These are phyloP conservation scores for Heteractis magnifica DNA, from an alignment of 92 coral and sea anemone species.

Conservation along the genomic window DNA sequence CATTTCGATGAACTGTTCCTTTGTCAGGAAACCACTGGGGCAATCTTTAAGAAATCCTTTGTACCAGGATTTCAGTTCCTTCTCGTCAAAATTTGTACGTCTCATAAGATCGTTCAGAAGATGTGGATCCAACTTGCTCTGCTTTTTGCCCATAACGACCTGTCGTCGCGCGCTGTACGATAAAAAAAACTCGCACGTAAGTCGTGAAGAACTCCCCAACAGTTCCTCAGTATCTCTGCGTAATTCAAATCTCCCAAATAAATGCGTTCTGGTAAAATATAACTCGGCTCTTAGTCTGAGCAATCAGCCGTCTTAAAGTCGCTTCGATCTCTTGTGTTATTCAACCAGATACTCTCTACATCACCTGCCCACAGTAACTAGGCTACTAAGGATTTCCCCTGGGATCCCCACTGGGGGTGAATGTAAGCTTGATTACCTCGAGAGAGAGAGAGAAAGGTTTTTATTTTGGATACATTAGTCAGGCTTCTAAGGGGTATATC, in stretches of 20 bases:
- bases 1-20: constrained; percentile 94
- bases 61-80: constrained; percentile 92
- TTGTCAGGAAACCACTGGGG: constrained; percentile 88
- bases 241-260: not conserved
- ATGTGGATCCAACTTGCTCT: constrained; percentile 92
- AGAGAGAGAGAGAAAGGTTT: not conserved
- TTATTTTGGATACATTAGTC: not conserved
- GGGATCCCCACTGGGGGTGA: constrained; percentile 4
- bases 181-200: not conserved
- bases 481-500: not conserved
- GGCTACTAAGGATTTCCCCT: constrained; percentile 6
- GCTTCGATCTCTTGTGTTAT: constrained; percentile 9
- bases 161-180: not conserved
- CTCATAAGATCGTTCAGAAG: constrained; percentile 80
- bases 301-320: constrained; percentile 11
- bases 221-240: not conserved
- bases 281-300: constrained; percentile 9
- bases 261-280: constrained; percentile 9
- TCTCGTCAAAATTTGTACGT: constrained; percentile 94
- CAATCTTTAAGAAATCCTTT: constrained; percentile 94
- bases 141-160: constrained; percentile 88
- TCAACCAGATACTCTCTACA: constrained; percentile 7
- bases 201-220: not conserved
- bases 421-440: not conserved
- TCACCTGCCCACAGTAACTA: constrained; percentile 26